Base-by-base conservation (phyloP, 2,888 invertebrate genomes). In the Tiliacea citrago region DNA sequence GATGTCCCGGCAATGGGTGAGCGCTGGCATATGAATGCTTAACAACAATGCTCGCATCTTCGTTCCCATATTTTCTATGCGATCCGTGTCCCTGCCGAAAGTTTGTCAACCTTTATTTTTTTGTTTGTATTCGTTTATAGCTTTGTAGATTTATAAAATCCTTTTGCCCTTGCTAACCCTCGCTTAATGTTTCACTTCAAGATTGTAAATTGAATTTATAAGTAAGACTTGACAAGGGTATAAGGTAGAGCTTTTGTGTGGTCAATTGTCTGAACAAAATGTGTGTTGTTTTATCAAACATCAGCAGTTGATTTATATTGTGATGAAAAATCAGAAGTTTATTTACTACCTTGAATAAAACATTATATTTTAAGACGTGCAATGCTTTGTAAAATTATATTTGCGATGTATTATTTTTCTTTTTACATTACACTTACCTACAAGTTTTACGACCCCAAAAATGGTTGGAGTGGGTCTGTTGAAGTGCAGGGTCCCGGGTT, bases 1-100 rank as follows among this genome's bases (percentile, higher is more conserved):
- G 96, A 96, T 95, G 96, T 96, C 94, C 94, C 95, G 93, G 94
- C 95, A 89, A 96, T 96, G 96, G 96, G 96, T 96, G 94, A 96
- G 96, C 93, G 91, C 90, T 92, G 90, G 92, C 94, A 95, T 95
- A 94, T 95, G 95, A 96, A 96, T 96, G 93, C 93, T 91, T 94
- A 93, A 95, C 94, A 94, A 95, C 94, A 94, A 94, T 94, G 91
- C 92, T 91, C 92, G 85, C 90, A 91, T 90, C 91, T 91, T 92
- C 92, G 93, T 92, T 94, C 94, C 92, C 93, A 94, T 94, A 95
- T 94, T 96, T 94, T 94, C 95, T 96, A 96, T 96, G 94, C 96
- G 93, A 86, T 88, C 93, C 94, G 92, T 96, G 96, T 95, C 92
- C 89, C 92, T 91, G 89, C 95, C 94, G 92, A 95, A 96, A 96